Evolutionary conservation across 2,797 vertebrate genomes (phyloP).

Genomic region (Spondyliosoma cantharus): DNA sequence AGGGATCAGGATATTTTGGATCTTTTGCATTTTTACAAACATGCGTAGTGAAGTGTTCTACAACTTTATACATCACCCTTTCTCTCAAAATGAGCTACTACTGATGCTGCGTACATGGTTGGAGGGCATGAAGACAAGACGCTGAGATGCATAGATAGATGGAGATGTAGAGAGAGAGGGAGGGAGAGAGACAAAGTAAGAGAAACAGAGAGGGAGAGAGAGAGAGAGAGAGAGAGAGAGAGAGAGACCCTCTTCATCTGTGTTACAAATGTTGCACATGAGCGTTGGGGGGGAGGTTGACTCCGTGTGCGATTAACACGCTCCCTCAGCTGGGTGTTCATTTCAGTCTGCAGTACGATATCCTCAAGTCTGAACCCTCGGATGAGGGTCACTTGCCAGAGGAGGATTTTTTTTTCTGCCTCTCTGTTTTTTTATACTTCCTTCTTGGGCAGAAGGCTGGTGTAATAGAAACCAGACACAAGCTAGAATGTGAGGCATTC

Average conservation of each 20-base stretch:
- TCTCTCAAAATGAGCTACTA: slow-evolving; percentile 12
- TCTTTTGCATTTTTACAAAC: slow-evolving; percentile 23
- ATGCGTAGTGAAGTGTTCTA: slow-evolving; percentile 1
- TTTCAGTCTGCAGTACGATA: slow-evolving; percentile 73
- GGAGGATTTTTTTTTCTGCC: slow-evolving; percentile 71
- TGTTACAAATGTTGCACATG: slow-evolving; percentile 73
- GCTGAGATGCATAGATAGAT: slow-evolving; percentile 17
- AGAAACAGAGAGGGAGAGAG: slow-evolving; percentile 18
- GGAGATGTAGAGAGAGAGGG: slow-evolving; percentile 13
- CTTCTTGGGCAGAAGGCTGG: slow-evolving; percentile 81
- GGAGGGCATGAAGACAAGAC: slow-evolving; percentile 12
- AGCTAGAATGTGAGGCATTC: slow-evolving; percentile 81
- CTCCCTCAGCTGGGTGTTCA: slow-evolving; percentile 73
- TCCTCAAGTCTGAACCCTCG: slow-evolving; percentile 78
- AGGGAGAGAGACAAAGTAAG: neutral
- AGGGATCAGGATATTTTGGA: neutral
- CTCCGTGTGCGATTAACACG: slow-evolving; percentile 67
- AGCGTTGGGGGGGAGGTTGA: slow-evolving; percentile 47
- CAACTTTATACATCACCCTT: neutral
- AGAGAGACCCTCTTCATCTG: slow-evolving; percentile 67
- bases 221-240: slow-evolving; percentile 48
- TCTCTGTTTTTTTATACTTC: slow-evolving; percentile 72
- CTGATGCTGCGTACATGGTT: slow-evolving; percentile 28
- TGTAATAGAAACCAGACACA: slow-evolving; percentile 82
- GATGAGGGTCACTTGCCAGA: slow-evolving; percentile 79